Evolutionary conservation across 2,113 vertebrate species (phyloP).

Genomic region (Parus major): DNA sequence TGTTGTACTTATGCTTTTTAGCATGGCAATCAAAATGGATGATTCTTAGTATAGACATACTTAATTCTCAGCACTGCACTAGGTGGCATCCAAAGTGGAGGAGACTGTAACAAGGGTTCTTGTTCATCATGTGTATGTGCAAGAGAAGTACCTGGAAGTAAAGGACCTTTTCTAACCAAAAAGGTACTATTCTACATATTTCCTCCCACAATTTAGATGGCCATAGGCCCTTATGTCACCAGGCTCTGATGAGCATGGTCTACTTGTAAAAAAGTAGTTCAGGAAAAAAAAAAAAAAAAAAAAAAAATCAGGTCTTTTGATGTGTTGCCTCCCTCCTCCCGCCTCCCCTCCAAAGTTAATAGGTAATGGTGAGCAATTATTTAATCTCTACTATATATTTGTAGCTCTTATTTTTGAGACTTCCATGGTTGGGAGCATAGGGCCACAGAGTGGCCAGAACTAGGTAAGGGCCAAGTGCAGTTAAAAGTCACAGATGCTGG

Average conservation of each 20-base stretch:
- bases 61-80: not conserved
- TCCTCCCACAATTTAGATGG: not conserved
- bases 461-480: not conserved
- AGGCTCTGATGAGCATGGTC: not conserved
- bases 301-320: not conserved
- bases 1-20: not conserved
- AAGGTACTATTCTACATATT: not conserved
- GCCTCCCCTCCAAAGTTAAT: fast-evolving
- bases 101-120: not conserved
- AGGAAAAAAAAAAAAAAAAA: not conserved
- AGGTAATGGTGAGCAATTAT: not conserved
- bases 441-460: no score
- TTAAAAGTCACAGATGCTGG: not conserved
- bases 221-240: not conserved
- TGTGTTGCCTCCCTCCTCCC: not conserved
- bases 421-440: not conserved
- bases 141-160: not conserved
- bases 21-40: not conserved
- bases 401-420: not conserved
- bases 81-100: not conserved
- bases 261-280: not conserved
- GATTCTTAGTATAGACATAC: not conserved
- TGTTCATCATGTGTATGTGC: not conserved
- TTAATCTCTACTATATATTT: not conserved
- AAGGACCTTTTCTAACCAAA: not conserved